Evolutionary conservation across 2,113 vertebrate species (phyloP).

Genomic region (Girardinichthys multiradiatus): DNA sequence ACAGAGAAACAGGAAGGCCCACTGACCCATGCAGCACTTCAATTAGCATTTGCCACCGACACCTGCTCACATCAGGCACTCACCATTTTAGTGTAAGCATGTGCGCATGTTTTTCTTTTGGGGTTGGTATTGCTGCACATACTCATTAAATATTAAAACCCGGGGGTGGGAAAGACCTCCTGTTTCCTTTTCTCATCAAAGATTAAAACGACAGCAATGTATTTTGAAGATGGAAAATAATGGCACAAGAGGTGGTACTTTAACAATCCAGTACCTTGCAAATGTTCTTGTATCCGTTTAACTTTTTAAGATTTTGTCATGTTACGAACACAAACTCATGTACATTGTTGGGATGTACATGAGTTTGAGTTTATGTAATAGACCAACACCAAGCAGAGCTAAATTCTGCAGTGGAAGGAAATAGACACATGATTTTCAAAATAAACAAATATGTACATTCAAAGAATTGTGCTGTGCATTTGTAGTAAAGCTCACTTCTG

Average conservation of each 20-base stretch:
- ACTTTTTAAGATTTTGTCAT: neutral
- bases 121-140: conserved; percentile 80
- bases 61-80: conserved; percentile 73
- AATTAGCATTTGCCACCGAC: conserved; percentile 82
- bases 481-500: too few species aligned
- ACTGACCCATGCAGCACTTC: conserved; percentile 80
- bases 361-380: too few species aligned
- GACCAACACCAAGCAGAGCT: too few species aligned
- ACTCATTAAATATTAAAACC: conserved; percentile 84
- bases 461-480: too few species aligned
- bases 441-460: too few species aligned
- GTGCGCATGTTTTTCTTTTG: conserved; percentile 34
- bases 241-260: conserved; percentile 20
- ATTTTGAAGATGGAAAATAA: conserved; percentile 50
- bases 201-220: conserved; percentile 74
- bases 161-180: conserved; percentile 73
- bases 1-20: conserved; percentile 69
- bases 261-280: conserved; percentile 7
- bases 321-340: neutral
- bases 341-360: neutral
- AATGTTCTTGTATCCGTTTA: neutral
- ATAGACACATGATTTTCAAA: too few species aligned
- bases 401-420: too few species aligned
- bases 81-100: conserved; percentile 16
- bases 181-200: conserved; percentile 82